Evolutionary conservation across 2,888 invertebrate species (phyloP).

Genomic region (Nemotelus pantherinus): DNA sequence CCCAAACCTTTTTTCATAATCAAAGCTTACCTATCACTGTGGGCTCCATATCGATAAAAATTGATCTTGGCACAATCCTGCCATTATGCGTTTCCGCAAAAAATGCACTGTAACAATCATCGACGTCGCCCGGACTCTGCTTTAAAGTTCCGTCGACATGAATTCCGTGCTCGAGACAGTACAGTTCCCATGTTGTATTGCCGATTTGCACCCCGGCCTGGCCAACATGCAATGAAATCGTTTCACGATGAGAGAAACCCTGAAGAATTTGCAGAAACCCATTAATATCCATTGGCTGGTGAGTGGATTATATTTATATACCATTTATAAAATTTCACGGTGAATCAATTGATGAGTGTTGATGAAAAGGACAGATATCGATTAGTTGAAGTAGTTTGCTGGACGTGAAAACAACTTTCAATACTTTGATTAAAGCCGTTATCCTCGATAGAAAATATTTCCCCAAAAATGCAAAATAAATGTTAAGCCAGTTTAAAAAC

Average conservation of each 20-base stretch:
- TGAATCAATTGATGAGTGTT: too few relatives aligned
- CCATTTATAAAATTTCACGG: too few relatives aligned
- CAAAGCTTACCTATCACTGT: conserved; percentile 78
- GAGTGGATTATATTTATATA: too few relatives aligned
- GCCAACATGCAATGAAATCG: conserved; percentile 83
- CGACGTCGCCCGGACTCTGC: conserved; percentile 61
- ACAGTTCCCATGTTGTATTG: conserved; percentile 82
- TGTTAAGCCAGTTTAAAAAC: background rate
- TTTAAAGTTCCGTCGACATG: conserved; percentile 77
- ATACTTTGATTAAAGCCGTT: too few relatives aligned
- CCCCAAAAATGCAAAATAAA: conserved; percentile 2
- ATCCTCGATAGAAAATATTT: background rate
- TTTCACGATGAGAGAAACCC: conserved; percentile 70
- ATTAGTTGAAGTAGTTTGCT: too few relatives aligned
- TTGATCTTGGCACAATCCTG: conserved; percentile 85
- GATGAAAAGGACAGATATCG: too few relatives aligned
- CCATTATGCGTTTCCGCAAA: conserved; percentile 82
- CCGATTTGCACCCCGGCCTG: conserved; percentile 86
- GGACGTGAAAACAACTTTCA: too few relatives aligned
- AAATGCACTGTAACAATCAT: conserved; percentile 74
- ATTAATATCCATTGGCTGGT: background rate
- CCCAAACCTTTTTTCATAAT: background rate
- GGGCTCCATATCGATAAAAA: conserved; percentile 89
- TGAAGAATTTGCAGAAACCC: conserved; percentile 32
- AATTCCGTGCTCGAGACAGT: conserved; percentile 82